A percentile compares a stretch with the other conserved stretches of the same genome.
Evolutionary conservation across 2,888 invertebrate genomes (phyloP).

Genomic region (Tachystola acroxantha): DNA sequence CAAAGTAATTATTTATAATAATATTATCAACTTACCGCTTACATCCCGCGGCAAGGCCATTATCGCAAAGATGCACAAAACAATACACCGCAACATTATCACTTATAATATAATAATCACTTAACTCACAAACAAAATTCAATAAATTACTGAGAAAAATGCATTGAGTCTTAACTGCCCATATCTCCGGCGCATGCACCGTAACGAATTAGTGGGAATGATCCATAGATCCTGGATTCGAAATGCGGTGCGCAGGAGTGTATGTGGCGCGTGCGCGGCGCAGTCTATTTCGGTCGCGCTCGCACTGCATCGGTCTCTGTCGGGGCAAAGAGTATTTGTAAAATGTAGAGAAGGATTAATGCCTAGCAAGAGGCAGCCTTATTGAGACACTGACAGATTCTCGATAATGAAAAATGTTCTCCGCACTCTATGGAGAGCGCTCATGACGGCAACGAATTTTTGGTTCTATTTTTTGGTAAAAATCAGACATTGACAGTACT

Average conservation of each 20-base stretch:
- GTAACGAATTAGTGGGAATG: conserved; percentile 18
- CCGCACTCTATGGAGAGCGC: no score
- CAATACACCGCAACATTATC: conserved; percentile 27
- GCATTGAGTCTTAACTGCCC: conserved; percentile 16
- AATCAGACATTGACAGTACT: no score
- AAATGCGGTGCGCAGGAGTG: conserved; percentile 49
- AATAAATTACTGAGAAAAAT: no score
- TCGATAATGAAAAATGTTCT: no score
- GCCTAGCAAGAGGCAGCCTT: no score
- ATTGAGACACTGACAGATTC: no score
- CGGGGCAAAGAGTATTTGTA: conserved; percentile 51
- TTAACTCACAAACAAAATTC: conserved; percentile 10
- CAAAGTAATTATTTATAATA: no score
- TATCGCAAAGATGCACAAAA: conserved; percentile 22
- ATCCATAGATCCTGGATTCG: conserved; percentile 45
- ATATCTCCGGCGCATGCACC: conserved; percentile 13
- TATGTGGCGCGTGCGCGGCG: conserved; percentile 41
- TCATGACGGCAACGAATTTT: no score
- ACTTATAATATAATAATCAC: conserved; percentile 14
- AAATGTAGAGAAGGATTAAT: no score
- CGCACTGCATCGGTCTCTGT: conserved; percentile 52
- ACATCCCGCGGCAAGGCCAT: conserved; percentile 18
- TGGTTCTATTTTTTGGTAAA: no score
- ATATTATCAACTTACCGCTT: conserved; percentile 27
- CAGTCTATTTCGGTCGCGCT: conserved; percentile 65